Evolutionary conservation across 2,797 vertebrate genomes (phyloP).

Genomic region (Emys orbicularis): DNA sequence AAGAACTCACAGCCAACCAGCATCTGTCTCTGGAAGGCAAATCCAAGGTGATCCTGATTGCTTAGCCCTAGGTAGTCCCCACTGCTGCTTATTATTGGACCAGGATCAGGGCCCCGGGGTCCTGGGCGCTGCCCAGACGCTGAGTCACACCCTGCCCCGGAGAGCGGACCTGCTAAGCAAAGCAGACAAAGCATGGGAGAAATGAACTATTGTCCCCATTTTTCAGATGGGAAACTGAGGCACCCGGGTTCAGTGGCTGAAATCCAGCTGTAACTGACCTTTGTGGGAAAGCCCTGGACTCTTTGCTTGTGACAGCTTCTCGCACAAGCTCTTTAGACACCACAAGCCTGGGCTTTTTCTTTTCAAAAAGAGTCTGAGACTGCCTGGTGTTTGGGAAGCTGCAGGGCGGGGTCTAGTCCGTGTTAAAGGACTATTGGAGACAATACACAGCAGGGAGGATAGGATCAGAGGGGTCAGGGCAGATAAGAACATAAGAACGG

Average conservation of each 20-base stretch:
- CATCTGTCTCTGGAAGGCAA: background rate
- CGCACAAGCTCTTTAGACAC: fast-evolving
- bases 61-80: no score
- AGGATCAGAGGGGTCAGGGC: no score
- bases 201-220: background rate
- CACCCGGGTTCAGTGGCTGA: no score
- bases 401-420: no score
- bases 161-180: no score
- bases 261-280: background rate
- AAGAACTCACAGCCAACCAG: background rate
- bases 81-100: no score
- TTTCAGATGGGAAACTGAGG: background rate
- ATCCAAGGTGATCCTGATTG: no score
- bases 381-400: background rate
- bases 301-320: background rate
- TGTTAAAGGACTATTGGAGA: background rate
- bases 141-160: no score
- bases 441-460: background rate
- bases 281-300: background rate
- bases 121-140: no score
- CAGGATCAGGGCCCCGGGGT: no score
- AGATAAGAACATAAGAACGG: background rate
- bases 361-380: background rate
- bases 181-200: background rate
- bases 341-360: background rate